Evolutionary conservation across 2,888 invertebrate species (phyloP).

Genomic region (Athalia rosae): DNA sequence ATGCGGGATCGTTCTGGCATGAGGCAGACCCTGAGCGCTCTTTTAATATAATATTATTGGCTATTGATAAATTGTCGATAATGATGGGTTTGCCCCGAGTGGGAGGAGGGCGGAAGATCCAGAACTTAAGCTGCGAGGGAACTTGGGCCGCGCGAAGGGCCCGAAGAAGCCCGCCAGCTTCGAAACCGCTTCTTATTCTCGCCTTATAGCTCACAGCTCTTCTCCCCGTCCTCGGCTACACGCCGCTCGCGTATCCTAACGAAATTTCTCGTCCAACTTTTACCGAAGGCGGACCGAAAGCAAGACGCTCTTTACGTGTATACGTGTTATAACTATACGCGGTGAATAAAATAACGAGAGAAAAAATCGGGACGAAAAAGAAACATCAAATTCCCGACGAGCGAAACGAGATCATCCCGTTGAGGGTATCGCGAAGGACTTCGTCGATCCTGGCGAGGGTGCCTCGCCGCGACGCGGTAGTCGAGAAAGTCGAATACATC

Average conservation of each 20-base stretch:
- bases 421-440: no score
- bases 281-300: constrained; percentile 47
- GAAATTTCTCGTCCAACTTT: constrained; percentile 60
- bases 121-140: constrained; percentile 32
- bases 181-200: constrained; percentile 21
- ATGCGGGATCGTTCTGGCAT: constrained; percentile 9
- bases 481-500: no score
- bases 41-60: constrained; percentile 73
- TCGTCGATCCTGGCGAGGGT: no score
- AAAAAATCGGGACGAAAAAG: no score
- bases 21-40: constrained; percentile 54
- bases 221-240: constrained; percentile 42
- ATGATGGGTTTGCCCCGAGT: constrained; percentile 71
- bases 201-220: constrained; percentile 6
- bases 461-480: no score
- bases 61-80: constrained; percentile 74
- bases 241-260: constrained; percentile 48
- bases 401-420: no score
- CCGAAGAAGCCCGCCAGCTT: constrained; percentile 47
- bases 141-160: constrained; percentile 49
- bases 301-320: no score
- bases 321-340: no score
- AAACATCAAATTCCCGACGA: no score
- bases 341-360: no score
- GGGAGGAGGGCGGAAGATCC: constrained; percentile 43